Evolutionary conservation across 2,797 vertebrate genomes (phyloP).

Genomic region (Sternarchorhynchus goeldii): DNA sequence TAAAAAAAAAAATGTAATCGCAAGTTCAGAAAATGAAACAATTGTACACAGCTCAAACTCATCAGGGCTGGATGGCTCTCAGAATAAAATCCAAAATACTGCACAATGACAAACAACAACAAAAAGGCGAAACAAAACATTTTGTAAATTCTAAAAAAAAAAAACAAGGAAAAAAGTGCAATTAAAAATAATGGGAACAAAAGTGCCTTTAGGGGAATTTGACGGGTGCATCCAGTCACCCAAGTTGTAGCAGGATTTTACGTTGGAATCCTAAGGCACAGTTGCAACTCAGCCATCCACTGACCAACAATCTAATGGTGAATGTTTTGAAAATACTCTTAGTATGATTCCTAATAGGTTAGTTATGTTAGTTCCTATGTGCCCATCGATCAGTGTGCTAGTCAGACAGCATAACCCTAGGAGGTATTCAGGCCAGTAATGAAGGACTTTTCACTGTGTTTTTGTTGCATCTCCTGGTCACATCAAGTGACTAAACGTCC

Average conservation of each 20-base stretch:
- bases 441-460: neutral
- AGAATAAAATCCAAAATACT: neutral
- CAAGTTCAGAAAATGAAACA: too few species aligned
- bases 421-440: neutral
- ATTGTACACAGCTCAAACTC: too few species aligned
- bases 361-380: neutral
- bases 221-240: neutral
- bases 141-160: neutral
- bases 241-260: constrained; percentile 4
- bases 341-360: neutral
- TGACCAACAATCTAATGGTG: constrained; percentile 8
- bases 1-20: too few species aligned
- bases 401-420: neutral
- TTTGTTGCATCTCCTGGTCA: neutral
- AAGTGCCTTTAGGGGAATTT: too few species aligned
- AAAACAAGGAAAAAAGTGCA: too few species aligned
- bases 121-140: neutral
- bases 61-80: too few species aligned
- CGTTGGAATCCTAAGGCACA: constrained; percentile 23
- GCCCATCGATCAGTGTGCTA: neutral
- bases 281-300: constrained; percentile 10
- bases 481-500: neutral
- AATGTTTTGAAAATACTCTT: neutral
- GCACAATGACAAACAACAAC: neutral
- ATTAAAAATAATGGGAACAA: too few species aligned